phyloP scores from a whole-genome alignment of 1,140 invertebrate species.

The Sipha flava region DNA sequence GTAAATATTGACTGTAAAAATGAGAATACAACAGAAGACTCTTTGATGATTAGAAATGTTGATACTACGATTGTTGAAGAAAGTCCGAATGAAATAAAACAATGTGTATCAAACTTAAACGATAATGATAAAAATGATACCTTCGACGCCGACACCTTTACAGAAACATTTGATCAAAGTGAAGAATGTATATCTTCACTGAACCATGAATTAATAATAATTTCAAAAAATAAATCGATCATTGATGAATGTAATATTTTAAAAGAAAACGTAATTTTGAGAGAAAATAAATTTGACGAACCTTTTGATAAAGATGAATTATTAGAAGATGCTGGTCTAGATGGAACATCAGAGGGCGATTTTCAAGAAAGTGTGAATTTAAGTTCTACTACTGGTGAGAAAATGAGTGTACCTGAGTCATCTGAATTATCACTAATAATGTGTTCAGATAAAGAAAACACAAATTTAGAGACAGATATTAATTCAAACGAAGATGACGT shows the following conservation, averaged over 20 bases:
- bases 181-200: neutral
- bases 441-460: too few relatives aligned
- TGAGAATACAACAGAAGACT: neutral
- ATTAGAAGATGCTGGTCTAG: neutral
- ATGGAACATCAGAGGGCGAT: too few relatives aligned
- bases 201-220: neutral
- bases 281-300: neutral
- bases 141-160: too few relatives aligned
- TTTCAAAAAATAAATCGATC: neutral
- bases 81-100: neutral
- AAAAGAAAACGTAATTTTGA: neutral
- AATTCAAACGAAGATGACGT: neutral
- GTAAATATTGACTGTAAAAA: neutral
- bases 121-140: neutral
- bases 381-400: neutral
- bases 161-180: neutral
- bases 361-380: neutral
- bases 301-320: neutral
- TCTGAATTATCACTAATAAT: too few relatives aligned
- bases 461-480: neutral
- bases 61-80: neutral
- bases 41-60: neutral
- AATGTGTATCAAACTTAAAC: neutral
- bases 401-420: neutral
- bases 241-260: neutral